phyloP scores from a whole-genome alignment of 2,113 vertebrate genomes.

The Oryctolagus cuniculus region DNA sequence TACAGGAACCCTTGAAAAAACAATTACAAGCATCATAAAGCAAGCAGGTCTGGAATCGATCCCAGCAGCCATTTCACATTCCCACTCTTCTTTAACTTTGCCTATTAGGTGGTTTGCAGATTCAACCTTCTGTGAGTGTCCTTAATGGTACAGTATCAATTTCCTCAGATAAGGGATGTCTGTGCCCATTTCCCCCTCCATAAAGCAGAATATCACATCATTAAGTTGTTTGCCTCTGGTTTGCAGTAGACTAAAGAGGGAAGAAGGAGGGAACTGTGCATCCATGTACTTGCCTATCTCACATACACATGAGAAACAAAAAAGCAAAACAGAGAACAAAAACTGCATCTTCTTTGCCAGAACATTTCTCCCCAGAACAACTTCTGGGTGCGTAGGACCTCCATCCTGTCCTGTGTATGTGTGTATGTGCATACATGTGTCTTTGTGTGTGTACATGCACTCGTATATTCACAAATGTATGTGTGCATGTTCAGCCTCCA shows the following conservation, averaged over 20 bases:
- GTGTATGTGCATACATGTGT: background rate
- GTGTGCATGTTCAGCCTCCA: background rate
- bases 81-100: slow-evolving; percentile 72
- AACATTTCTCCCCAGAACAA: background rate
- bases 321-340: background rate
- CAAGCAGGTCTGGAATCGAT: slow-evolving; percentile 80
- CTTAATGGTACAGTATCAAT: slow-evolving; percentile 75
- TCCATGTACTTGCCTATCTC: background rate
- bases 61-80: slow-evolving; percentile 66
- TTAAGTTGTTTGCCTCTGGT: slow-evolving; percentile 75
- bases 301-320: background rate
- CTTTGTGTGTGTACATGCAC: too few species aligned
- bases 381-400: background rate
- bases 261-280: background rate
- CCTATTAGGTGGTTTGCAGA: slow-evolving; percentile 66
- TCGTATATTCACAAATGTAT: too few species aligned
- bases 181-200: background rate
- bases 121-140: slow-evolving; percentile 65
- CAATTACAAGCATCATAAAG: slow-evolving; percentile 85
- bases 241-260: slow-evolving; percentile 46
- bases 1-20: slow-evolving; percentile 76
- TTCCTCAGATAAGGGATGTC: slow-evolving; percentile 69
- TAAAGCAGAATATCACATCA: slow-evolving; percentile 70
- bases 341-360: background rate
- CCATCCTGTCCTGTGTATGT: background rate